Percentiles rank a stretch among this genome's conserved stretches.
Evolutionary conservation across 1,140 invertebrate species (phyloP).

Genomic region (Psilanteris sp.): DNA sequence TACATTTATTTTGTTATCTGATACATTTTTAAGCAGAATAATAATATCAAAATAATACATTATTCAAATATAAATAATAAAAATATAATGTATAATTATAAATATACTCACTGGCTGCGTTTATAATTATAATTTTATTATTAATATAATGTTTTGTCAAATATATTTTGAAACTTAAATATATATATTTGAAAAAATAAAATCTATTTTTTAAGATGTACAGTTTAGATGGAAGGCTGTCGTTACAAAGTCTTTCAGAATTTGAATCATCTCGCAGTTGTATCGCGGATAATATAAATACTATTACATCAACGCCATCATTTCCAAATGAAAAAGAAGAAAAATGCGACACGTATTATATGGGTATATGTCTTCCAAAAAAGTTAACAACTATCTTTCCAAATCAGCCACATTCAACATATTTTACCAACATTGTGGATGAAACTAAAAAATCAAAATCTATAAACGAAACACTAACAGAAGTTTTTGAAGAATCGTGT

Average conservation of each 20-base stretch:
- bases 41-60: no score
- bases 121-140: no score
- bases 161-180: no score
- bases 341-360: conserved; percentile 82
- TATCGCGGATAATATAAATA: conserved; percentile 70
- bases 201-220: conserved; percentile 71
- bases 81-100: no score
- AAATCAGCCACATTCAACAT: conserved; percentile 65
- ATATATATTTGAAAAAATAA: not conserved
- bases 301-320: conserved; percentile 68
- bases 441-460: conserved; percentile 47
- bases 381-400: conserved; percentile 86
- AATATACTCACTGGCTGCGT: no score
- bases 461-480: conserved; percentile 48
- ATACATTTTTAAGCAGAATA: no score
- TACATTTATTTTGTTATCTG: no score
- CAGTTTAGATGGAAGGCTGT: conserved; percentile 75
- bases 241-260: conserved; percentile 76
- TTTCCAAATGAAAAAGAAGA: conserved; percentile 63
- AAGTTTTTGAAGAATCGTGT: conserved; percentile 71
- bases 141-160: not conserved
- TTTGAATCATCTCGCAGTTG: conserved; percentile 75
- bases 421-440: not conserved
- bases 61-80: no score
- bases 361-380: conserved; percentile 89